Conservation (phyloP, 2,888 invertebrate species). For the Unio pictorum region DNA sequence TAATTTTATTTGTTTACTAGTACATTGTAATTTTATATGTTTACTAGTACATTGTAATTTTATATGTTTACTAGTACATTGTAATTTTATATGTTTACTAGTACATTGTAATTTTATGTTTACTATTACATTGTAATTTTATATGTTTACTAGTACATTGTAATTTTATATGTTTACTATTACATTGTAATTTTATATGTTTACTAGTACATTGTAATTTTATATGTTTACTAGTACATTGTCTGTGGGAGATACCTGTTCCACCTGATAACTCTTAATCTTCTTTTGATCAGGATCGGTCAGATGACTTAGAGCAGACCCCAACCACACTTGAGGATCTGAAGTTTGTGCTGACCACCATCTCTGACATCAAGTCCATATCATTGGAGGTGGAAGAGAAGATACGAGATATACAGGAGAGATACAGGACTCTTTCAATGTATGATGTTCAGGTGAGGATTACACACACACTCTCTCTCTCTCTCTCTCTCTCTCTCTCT, state of each 20-base stretch:
- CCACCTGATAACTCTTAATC: background rate
- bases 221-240: background rate
- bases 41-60: background rate
- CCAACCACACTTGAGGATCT: slow-evolving; percentile 86
- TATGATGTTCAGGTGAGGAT: slow-evolving; percentile 79
- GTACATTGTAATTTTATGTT: background rate
- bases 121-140: background rate
- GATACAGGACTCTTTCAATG: slow-evolving; percentile 82
- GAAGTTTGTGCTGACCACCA: slow-evolving; percentile 88
- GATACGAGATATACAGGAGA: slow-evolving; percentile 82
- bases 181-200: background rate
- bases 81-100: background rate
- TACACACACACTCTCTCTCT: no score
- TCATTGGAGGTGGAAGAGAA: slow-evolving; percentile 85
- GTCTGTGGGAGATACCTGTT: background rate
- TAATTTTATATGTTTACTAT: no score
- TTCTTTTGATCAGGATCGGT: slow-evolving; percentile 73
- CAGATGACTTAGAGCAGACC: slow-evolving; percentile 81
- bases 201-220: background rate
- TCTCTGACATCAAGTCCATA: slow-evolving; percentile 81
- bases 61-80: background rate
- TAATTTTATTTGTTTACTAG: no score
- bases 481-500: no score
- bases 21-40: background rate
- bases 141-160: background rate